A percentile compares a stretch with the other conserved stretches of the same genome.
Evolutionary conservation across 1,140 invertebrate genomes (phyloP).

Genomic region (Apis cerana): DNA sequence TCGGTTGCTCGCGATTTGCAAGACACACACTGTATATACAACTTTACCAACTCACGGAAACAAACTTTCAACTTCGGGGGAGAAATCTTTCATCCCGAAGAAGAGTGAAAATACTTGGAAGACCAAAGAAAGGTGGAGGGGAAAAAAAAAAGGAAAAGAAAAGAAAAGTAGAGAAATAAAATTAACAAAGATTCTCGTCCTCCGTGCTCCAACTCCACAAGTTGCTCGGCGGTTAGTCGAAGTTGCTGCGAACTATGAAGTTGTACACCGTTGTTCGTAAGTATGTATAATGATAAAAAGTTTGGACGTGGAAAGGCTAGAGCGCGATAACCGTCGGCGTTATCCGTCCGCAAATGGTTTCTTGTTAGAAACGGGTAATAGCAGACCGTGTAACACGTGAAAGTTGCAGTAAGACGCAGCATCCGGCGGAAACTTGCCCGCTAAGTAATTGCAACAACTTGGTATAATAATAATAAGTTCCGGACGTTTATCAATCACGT

Average conservation of each 20-base stretch:
- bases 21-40: no score
- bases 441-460: conserved; percentile 55
- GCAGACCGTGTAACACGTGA: conserved; percentile 54
- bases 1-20: no score
- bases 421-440: conserved; percentile 40
- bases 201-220: not conserved
- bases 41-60: no score
- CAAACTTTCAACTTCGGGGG: not conserved
- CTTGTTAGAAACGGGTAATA: conserved; percentile 55
- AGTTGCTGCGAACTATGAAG: not conserved
- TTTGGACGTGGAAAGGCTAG: not conserved
- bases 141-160: not conserved
- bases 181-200: not conserved
- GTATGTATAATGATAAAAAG: conserved; percentile 23
- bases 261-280: not conserved
- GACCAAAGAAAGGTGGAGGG: not conserved
- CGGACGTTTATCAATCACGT: not conserved
- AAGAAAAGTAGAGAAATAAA: not conserved
- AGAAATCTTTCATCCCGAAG: no score
- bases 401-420: conserved; percentile 43
- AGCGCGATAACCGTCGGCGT: conserved; percentile 25
- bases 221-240: not conserved
- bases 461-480: conserved; percentile 42
- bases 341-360: conserved; percentile 53
- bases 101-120: not conserved